Conservation (phyloP, 2,113 vertebrate species). For the Otus sunia region DNA sequence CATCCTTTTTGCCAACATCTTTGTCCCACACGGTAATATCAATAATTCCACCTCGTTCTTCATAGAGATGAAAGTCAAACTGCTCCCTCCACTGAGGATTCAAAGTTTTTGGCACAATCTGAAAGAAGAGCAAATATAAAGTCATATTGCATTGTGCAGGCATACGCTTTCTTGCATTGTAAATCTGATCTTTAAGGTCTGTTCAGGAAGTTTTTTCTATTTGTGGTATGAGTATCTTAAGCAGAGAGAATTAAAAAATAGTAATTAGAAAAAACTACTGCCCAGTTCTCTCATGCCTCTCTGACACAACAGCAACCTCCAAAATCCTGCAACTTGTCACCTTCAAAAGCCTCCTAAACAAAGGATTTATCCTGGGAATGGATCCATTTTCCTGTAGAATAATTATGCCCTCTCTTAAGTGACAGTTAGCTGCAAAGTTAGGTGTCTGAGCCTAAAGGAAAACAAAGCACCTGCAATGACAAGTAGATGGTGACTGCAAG, state of each 20-base stretch:
- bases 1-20: slow-evolving; percentile 93
- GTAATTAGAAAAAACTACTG: not conserved
- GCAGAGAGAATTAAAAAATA: not conserved
- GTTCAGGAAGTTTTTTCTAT: not conserved
- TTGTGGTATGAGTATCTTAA: not conserved
- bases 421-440: not conserved
- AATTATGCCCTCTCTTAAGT: not conserved
- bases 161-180: not conserved
- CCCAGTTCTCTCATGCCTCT: not conserved
- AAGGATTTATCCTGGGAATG: not conserved
- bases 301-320: not conserved
- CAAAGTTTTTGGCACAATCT: slow-evolving; percentile 93
- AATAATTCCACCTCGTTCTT: slow-evolving; percentile 90
- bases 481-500: not conserved
- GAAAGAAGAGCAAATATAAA: slow-evolving; percentile 19
- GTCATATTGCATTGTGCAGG: not conserved
- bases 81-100: slow-evolving; percentile 98
- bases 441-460: not conserved
- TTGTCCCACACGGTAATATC: slow-evolving; percentile 97
- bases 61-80: slow-evolving; percentile 97
- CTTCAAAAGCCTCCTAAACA: not conserved
- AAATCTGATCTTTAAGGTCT: not conserved
- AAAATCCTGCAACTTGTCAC: not conserved
- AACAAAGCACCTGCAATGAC: not conserved
- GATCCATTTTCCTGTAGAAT: not conserved